Base-by-base conservation (phyloP, 2,888 invertebrate species). In the Tiliacea citrago region DNA sequence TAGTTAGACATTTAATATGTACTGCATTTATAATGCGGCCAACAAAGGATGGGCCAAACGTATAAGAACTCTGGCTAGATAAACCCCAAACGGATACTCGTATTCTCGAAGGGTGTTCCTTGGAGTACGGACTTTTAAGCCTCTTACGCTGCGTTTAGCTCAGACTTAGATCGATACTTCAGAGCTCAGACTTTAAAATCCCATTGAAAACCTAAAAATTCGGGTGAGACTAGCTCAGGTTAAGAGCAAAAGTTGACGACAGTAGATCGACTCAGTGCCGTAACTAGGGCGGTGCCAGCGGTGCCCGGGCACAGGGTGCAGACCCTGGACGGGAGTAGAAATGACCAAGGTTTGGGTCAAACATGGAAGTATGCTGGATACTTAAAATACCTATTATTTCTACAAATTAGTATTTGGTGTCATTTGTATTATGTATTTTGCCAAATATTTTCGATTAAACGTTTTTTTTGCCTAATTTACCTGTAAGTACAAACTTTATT, bases 41-140 rank as follows among this genome's bases (percentile, higher is more conserved):
- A 18, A 42, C 24, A 29, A 10, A 16, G 8, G 55, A 24, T 55
- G 53, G 18, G 24, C 24, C 60, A 45, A 29, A 21, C 4, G 9
- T 45, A 35, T 39, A 12, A 29, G 13, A 60, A 75, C 24, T 47
- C 18, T 62, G 5, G 16, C 7, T 47, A 62, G 21, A 29, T 21
- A n/a, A 45, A 69, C 18, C 16, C 12, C 18, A 53, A 70, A 70
- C n/a, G 35, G 18, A 35, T n/a, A n/a, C n/a, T n/a, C n/a, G n/a
- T n/a, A 29, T 35, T 45, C n/a, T 9, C 6, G 6, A 29, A 8
- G 3, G 18, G 0, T 55, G 2, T 45, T 35, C 18, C 35, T 45
- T 7, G n/a, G 18, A n/a, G 6, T 49, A 49, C 16, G 65, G 18
- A 45, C 8, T 16, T 39, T 16, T 12, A 18, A 39, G 2, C 16